These are phyloP conservation scores for Masnerella sp. DNA, from an alignment of 2,888 invertebrate genomes.

Conservation along the genomic window DNA sequence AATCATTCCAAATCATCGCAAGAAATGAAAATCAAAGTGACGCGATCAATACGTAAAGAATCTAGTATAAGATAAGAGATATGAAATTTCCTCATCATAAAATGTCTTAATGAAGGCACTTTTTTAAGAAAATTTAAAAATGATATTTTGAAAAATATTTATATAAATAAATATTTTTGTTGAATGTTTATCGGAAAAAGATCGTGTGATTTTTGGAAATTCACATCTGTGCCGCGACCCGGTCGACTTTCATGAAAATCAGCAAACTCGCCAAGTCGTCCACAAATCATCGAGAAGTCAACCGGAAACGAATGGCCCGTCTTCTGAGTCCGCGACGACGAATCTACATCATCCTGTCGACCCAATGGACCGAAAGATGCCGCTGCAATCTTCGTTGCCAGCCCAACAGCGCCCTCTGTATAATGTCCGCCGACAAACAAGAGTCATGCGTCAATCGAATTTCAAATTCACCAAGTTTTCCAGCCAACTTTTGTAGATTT, in stretches of 20 bases:
- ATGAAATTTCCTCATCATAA: too few species aligned
- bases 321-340: constrained; percentile 65
- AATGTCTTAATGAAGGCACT: too few species aligned
- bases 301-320: constrained; percentile 70
- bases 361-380: constrained; percentile 75
- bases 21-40: too few species aligned
- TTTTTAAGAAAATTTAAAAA: too few species aligned
- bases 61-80: too few species aligned
- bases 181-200: too few species aligned
- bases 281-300: constrained; percentile 76
- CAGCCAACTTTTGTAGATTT: not conserved
- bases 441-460: constrained; percentile 53
- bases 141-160: too few species aligned
- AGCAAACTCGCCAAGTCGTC: constrained; percentile 69
- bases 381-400: constrained; percentile 55
- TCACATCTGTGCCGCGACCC: too few species aligned
- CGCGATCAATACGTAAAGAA: too few species aligned
- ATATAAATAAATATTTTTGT: too few species aligned
- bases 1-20: too few species aligned
- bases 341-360: constrained; percentile 75
- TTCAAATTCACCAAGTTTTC: constrained; percentile 72
- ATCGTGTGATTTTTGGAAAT: too few species aligned
- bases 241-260: constrained; percentile 74
- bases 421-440: constrained; percentile 38
- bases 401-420: constrained; percentile 18